Percentiles rank a stretch among this genome's conserved stretches.
Evolutionary conservation across 2,797 vertebrate species (phyloP).

Genomic region (Triplophysa yarkandensis): DNA sequence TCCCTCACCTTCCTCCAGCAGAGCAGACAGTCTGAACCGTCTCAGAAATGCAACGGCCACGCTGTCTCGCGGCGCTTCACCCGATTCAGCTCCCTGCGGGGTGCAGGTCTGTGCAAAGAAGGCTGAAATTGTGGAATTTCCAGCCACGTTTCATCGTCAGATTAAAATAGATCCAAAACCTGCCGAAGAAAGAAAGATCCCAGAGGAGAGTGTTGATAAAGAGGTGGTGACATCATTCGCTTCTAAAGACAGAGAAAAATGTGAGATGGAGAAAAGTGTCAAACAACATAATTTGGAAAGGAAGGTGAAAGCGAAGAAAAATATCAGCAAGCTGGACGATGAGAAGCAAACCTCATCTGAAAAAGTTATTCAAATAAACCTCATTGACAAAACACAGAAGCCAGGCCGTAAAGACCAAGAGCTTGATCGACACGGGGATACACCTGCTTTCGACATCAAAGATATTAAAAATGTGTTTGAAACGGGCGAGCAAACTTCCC

Average conservation of each 20-base stretch:
- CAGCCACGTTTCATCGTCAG: constrained; percentile 82
- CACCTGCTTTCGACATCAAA: constrained; percentile 75
- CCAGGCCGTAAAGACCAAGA: constrained; percentile 61
- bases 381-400: constrained; percentile 60
- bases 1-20: constrained; percentile 78
- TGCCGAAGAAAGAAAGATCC: constrained; percentile 41
- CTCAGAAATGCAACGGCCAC: constrained; percentile 86
- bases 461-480: constrained; percentile 81
- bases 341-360: constrained; percentile 74
- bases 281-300: constrained; percentile 69
- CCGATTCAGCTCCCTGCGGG: constrained; percentile 64
- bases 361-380: constrained; percentile 67
- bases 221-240: constrained; percentile 21
- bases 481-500: constrained; percentile 73
- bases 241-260: constrained; percentile 76
- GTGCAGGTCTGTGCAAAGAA: constrained; percentile 77
- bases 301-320: constrained; percentile 68
- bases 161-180: constrained; percentile 79
- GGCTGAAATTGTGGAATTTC: constrained; percentile 83
- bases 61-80: constrained; percentile 77
- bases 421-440: constrained; percentile 68
- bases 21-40: constrained; percentile 82
- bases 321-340: constrained; percentile 68
- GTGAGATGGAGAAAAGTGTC: constrained; percentile 66
- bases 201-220: constrained; percentile 30